Evolutionary conservation across 2,113 vertebrate genomes (phyloP).

Genomic region (Acanthochromis polyacanthus): DNA sequence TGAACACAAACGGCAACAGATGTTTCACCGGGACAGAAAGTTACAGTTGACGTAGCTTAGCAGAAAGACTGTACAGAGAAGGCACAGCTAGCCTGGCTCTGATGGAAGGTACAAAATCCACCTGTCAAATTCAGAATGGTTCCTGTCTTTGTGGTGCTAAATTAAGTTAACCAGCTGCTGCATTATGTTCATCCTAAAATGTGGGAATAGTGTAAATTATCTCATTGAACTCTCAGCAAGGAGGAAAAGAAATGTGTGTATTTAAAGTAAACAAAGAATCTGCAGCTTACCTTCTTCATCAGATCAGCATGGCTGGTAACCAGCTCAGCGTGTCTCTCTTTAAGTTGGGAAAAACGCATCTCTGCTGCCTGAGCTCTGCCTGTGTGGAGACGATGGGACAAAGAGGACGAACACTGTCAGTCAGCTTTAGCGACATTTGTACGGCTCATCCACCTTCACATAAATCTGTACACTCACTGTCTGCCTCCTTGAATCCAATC

Average conservation of each 20-base stretch:
- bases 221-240: no score
- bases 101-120: neutral
- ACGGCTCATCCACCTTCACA: neutral
- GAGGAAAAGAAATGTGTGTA: no score
- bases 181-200: no score
- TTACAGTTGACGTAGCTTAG: neutral
- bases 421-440: neutral
- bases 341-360: conserved; percentile 92
- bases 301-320: conserved; percentile 93
- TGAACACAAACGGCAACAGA: neutral
- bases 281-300: conserved; percentile 89
- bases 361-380: conserved; percentile 92
- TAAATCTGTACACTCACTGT: conserved; percentile 84
- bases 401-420: neutral
- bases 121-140: no score
- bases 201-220: no score
- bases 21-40: neutral
- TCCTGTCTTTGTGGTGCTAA: no score
- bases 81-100: neutral
- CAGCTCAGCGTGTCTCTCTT: conserved; percentile 95
- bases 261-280: no score
- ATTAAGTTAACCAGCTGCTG: no score
- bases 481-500: conserved; percentile 91
- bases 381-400: conserved; percentile 56
- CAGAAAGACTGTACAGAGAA: neutral